Evolutionary conservation across 2,888 invertebrate species (phyloP).

Genomic region (Patella pellucida): DNA sequence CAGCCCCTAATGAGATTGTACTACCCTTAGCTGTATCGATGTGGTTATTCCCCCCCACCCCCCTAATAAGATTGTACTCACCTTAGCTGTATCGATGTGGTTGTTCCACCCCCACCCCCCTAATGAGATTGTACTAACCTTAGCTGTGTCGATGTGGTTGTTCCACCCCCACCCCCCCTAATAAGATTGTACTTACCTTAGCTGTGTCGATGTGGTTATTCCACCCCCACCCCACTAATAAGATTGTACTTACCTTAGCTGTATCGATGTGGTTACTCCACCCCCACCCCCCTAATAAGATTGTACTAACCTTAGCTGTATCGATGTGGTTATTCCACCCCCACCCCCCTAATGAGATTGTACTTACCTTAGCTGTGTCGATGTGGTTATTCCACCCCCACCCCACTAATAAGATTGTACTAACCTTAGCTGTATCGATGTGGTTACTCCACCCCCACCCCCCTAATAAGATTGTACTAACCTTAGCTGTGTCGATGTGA

Average conservation of each 20-base stretch:
- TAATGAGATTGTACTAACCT: conserved; percentile 73
- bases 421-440: conserved; percentile 79
- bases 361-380: conserved; percentile 78
- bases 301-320: conserved; percentile 77
- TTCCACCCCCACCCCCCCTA: too few relatives aligned
- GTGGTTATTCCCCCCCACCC: conserved; percentile 91
- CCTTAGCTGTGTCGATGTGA: conserved; percentile 79
- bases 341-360: too few relatives aligned
- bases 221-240: too few relatives aligned
- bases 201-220: conserved; percentile 81
- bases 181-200: conserved; percentile 74
- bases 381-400: conserved; percentile 90
- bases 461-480: conserved; percentile 64
- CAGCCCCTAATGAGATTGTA: too few relatives aligned
- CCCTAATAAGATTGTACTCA: conserved; percentile 64
- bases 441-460: conserved; percentile 95
- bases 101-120: too few relatives aligned
- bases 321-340: conserved; percentile 87
- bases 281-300: too few relatives aligned
- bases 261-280: conserved; percentile 85
- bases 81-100: conserved; percentile 79
- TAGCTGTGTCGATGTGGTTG: conserved; percentile 79
- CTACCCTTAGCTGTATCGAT: conserved; percentile 78
- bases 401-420: too few relatives aligned
- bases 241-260: conserved; percentile 76